phyloP scores from a whole-genome alignment of 37 sponge, comb jelly and placozoan species.

The Axinella damicornis region DNA sequence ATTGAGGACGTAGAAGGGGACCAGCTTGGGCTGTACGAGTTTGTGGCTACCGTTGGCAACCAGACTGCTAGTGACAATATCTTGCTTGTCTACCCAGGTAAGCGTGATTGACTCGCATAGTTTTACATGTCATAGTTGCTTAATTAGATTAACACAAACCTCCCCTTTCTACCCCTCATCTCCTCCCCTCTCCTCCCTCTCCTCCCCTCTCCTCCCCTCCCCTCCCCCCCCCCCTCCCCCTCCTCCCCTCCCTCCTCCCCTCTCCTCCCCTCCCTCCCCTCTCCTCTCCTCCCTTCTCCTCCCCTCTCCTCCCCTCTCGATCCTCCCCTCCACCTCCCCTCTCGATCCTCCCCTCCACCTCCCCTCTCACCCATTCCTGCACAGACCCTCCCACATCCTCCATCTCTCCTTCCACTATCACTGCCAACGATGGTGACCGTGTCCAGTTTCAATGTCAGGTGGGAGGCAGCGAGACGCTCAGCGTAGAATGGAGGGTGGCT shows the following conservation, averaged over 20 bases:
- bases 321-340: no score
- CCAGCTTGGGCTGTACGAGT: no score
- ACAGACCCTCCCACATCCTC: no score
- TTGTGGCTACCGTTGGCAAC: no score
- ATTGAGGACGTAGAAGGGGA: no score
- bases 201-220: not conserved
- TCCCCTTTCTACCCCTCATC: not conserved
- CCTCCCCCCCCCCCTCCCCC: constrained; percentile 1
- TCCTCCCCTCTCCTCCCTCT: not conserved
- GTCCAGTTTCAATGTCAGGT: constrained; percentile 14
- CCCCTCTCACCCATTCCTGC: not conserved
- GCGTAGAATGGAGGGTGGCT: not conserved
- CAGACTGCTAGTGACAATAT: no score
- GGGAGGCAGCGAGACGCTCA: not conserved
- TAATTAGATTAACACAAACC: no score
- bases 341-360: no score
- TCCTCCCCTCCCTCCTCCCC: not conserved
- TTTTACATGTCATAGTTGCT: no score
- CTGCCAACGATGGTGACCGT: constrained; percentile 1
- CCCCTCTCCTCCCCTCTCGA: not conserved
- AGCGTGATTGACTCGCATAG: no score
- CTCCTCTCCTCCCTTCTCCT: constrained; percentile 10
- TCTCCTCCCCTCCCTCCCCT: not conserved
- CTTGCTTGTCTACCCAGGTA: no score
- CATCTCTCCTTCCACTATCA: not conserved